These are phyloP conservation scores for Ectobius pallidus DNA, from an alignment of 2,888 invertebrate species.

Conservation along the genomic window DNA sequence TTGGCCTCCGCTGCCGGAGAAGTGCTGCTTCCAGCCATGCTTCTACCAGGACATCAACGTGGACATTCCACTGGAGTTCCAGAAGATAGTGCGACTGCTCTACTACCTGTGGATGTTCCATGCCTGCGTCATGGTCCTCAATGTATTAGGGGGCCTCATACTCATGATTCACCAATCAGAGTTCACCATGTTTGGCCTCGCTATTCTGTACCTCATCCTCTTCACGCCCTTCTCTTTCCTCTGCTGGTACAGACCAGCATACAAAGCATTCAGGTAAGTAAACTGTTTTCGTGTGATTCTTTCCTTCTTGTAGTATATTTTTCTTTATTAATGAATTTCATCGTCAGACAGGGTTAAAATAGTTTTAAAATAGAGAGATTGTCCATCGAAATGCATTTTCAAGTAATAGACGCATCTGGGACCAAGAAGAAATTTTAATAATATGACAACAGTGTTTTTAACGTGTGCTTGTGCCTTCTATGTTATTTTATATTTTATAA, in stretches of 20 bases:
- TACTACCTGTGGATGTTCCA: conserved; percentile 98
- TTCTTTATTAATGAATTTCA: no score
- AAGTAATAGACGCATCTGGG: no score
- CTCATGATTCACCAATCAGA: conserved; percentile 68
- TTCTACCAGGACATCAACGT: conserved; percentile 99
- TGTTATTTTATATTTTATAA: no score
- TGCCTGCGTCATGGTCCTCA: conserved; percentile 80
- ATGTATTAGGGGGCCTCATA: conserved; percentile 85
- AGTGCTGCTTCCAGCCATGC: conserved; percentile 94
- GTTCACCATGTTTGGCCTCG: conserved; percentile 81
- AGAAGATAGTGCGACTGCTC: conserved; percentile 90
- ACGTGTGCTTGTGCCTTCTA: no score
- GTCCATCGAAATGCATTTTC: no score
- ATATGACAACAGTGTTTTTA: no score
- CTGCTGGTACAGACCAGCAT: conserved; percentile 99
- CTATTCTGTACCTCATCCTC: conserved; percentile 85
- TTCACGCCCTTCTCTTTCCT: conserved; percentile 97
- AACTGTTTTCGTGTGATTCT: no score
- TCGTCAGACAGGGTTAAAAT: no score
- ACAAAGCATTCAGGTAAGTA: conserved; percentile 92
- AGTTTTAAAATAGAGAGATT: no score
- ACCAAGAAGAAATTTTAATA: no score
- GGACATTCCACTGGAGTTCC: conserved; percentile 97
- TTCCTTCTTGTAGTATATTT: no score
- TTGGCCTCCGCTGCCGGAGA: conserved; percentile 96